These are phyloP conservation scores for Onthophagus taurus DNA, from an alignment of 1,140 invertebrate genomes.

Conservation along the genomic window DNA sequence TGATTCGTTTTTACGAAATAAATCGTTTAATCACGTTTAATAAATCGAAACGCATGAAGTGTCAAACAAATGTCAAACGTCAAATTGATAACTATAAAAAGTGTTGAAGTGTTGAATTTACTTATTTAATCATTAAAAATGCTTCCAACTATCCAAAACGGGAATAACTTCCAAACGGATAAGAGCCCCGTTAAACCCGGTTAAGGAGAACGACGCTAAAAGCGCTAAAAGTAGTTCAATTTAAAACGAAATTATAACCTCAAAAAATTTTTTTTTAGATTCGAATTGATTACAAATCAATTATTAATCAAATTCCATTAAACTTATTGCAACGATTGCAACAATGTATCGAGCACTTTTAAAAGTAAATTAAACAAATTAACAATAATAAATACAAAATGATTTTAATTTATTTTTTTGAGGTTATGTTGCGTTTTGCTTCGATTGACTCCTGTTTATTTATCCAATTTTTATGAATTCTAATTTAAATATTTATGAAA, in stretches of 20 bases:
- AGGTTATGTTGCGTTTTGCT: no score
- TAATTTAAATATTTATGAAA: no score
- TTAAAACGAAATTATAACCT: conserved; percentile 5
- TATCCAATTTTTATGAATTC: neutral
- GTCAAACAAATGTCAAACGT: no score
- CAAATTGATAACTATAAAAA: no score
- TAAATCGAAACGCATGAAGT: no score
- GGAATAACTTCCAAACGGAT: conserved; percentile 33
- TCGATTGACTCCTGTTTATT: neutral
- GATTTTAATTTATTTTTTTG: no score
- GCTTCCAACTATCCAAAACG: conserved; percentile 52
- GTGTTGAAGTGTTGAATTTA: neutral
- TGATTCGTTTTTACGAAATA: no score
- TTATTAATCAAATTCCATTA: conserved; percentile 70
- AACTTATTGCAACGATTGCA: no score
- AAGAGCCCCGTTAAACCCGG: conserved; percentile 41
- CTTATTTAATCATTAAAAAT: conserved; percentile 31
- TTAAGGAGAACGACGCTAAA: conserved; percentile 43
- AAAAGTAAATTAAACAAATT: no score
- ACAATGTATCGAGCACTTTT: no score
- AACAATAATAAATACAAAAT: no score
- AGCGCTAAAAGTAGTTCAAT: conserved; percentile 12
- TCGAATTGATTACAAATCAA: conserved; percentile 84
- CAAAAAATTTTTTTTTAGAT: conserved; percentile 45
- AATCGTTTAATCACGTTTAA: no score